Base-by-base conservation (phyloP, 2,797 vertebrate species). In the Saxicola maurus region DNA sequence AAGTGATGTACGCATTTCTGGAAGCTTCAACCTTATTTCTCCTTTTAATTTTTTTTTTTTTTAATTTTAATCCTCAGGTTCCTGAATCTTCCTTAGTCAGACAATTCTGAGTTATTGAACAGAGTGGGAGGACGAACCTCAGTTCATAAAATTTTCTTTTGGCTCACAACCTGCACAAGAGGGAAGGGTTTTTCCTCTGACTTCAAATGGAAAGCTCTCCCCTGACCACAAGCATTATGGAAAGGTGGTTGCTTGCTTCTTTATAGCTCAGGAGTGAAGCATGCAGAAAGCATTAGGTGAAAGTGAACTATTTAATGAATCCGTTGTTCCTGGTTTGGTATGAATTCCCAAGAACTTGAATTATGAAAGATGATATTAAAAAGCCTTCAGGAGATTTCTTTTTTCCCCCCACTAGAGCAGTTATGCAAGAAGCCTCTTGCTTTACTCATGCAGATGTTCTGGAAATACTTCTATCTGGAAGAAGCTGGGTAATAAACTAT, bases 221-320 rank as follows among this genome's bases (percentile, higher is more conserved):
- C 19, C 59, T 72, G 43, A 84, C 75, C 79, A 80, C 92, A 95
- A 31, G 43, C 72, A 49, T 66, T 42, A 62, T 60, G 84, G 86
- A 86, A 82, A 92, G 46, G 74, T 90, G 61, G 49, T 45, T 90
- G 33, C 56, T 76, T 62, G 76, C 65, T 87, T 69, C 74, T 89
- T 73, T 83, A 19, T 30, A 75, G 78, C 46, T 33, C 48, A 53
- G 38, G 59, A 87, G 55, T 18, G 66, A 85, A 79, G 86, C 74
- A 64, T 56, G 80, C 72, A 88, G 72, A 78, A 93, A 52, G 69
- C 76, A 88, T 77, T 75, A 64, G 87, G 80, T 89, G 61, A 89
- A 91, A 93, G 77, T 48, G 85, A 93, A 75, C 79, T 91, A 48
- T 73, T 77, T 90, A 80, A 83, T 91, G 38, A 89, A 71, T 67